phyloP scores from a whole-genome alignment of 2,888 invertebrate genomes.

The Marronus borbonicus region DNA sequence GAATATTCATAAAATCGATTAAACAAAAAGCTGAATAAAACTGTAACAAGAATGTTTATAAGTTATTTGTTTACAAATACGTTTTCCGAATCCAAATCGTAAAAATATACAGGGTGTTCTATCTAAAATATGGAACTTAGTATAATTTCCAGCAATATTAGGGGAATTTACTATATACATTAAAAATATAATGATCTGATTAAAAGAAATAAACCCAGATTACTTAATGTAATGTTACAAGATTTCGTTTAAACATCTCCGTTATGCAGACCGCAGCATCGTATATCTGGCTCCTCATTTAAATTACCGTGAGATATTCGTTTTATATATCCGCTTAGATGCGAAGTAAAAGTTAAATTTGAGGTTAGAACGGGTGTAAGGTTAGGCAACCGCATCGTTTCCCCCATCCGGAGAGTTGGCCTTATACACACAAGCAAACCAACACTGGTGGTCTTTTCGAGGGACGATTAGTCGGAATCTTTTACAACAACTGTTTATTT shows the following conservation, averaged over 20 bases:
- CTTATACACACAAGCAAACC: not conserved
- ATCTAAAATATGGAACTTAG: not conserved
- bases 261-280: not conserved
- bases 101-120: not conserved
- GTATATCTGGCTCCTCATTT: not conserved
- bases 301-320: conserved; percentile 28
- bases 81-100: not conserved
- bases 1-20: too few species aligned
- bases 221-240: not conserved
- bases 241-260: not conserved
- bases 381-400: conserved; percentile 42
- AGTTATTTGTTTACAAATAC: too few species aligned
- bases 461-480: conserved; percentile 56
- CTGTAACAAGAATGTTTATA: too few species aligned
- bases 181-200: not conserved
- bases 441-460: conserved; percentile 52
- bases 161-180: too few species aligned
- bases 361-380: conserved; percentile 43
- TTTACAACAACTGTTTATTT: conserved; percentile 59
- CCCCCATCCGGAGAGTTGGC: not conserved
- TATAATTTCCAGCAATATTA: too few species aligned
- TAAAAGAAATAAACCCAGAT: too few species aligned
- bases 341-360: conserved; percentile 51
- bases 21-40: too few species aligned
- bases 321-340: conserved; percentile 13